Conservation (phyloP, 2,888 invertebrate genomes). For the Drosophila formosana region DNA sequence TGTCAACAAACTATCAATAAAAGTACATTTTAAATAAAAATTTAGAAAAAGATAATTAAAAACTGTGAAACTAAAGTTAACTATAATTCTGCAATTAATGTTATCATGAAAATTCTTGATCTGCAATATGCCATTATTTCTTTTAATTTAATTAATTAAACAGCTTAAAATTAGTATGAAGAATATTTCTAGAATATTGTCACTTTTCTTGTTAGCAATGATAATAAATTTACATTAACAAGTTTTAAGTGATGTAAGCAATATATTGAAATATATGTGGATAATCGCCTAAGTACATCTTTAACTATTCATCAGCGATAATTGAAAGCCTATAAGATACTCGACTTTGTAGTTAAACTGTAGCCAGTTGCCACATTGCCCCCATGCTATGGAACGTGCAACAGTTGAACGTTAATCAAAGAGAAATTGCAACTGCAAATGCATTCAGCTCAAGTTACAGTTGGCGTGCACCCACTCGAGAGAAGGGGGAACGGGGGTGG, state of each 20-base stretch:
- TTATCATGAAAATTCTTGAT: too few relatives aligned
- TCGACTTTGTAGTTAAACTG: conserved; percentile 14
- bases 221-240: too few relatives aligned
- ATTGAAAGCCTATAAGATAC: conserved; percentile 4
- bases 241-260: too few relatives aligned
- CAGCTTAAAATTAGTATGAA: neutral
- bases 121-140: too few relatives aligned
- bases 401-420: conserved; percentile 47
- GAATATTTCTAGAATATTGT: neutral
- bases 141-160: too few relatives aligned
- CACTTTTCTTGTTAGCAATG: too few relatives aligned
- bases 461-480: conserved; percentile 42
- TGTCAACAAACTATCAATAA: too few relatives aligned
- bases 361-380: conserved; percentile 5
- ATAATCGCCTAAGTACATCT: neutral
- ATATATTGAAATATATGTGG: neutral
- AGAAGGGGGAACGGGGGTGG: neutral
- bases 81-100: too few relatives aligned
- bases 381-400: neutral
- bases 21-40: too few relatives aligned
- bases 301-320: neutral
- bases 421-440: conserved; percentile 19
- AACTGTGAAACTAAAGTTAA: too few relatives aligned
- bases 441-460: conserved; percentile 50
- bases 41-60: too few relatives aligned